These are phyloP conservation scores for Dolomedes plantarius DNA, from an alignment of 2,888 invertebrate species.

Conservation along the genomic window DNA sequence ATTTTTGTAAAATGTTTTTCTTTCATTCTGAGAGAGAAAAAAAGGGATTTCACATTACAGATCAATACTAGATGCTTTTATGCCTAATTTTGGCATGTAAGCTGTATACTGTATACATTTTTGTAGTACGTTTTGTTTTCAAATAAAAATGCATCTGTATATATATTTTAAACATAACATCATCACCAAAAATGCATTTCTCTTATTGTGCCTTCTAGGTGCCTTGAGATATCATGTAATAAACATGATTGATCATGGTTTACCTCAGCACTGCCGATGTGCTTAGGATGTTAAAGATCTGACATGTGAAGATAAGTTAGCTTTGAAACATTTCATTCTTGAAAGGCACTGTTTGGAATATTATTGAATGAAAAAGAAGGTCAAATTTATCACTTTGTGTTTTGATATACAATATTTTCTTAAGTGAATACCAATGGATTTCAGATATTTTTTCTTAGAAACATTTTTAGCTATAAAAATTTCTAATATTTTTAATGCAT, in stretches of 20 bases:
- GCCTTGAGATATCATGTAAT: constrained; percentile 35
- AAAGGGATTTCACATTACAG: neutral
- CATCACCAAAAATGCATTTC: constrained; percentile 47
- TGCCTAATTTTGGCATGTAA: neutral
- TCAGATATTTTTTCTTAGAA: neutral
- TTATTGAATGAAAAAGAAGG: neutral
- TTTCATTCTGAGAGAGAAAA: neutral
- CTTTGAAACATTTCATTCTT: neutral
- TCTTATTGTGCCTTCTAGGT: constrained; percentile 61
- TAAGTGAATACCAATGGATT: neutral
- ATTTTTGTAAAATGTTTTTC: neutral
- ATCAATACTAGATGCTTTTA: neutral
- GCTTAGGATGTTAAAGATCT: constrained; percentile 35
- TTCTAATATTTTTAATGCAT: neutral
- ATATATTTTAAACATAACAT: constrained; percentile 53
- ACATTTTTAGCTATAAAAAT: neutral
- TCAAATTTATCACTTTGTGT: neutral
- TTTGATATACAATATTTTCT: neutral
- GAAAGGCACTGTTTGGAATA: neutral
- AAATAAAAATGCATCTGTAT: neutral
- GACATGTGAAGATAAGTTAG: neutral
- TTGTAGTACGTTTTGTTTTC: constrained; percentile 4
- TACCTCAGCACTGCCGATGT: constrained; percentile 45
- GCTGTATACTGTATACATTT: neutral
- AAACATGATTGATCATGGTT: constrained; percentile 37